A percentile compares a stretch with the other conserved stretches of the same genome.
Conservation (phyloP, 1,140 invertebrate species). For the Drosophila pachea region DNA sequence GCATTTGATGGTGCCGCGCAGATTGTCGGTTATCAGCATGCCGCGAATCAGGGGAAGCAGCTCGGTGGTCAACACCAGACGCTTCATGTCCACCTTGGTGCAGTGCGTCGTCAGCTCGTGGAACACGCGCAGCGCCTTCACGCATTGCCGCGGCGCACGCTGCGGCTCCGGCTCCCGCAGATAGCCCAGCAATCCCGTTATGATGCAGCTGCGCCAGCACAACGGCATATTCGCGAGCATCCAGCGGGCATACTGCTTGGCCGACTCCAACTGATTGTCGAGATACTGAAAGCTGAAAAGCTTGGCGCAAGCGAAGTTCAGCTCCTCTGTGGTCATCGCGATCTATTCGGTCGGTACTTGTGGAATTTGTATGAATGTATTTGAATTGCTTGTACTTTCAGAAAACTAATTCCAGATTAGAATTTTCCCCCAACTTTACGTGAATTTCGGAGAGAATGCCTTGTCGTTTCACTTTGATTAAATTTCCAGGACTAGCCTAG, state of each 20-base stretch:
- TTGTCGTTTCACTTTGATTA: not conserved
- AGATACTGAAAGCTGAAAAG: constrained; percentile 12
- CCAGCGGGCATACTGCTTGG: constrained; percentile 27
- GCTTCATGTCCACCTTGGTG: constrained; percentile 37
- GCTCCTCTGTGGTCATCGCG: not conserved
- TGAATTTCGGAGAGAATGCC: no score
- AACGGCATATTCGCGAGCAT: constrained; percentile 26
- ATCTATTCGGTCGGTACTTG: not conserved
- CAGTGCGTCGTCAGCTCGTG: constrained; percentile 44
- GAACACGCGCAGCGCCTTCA: constrained; percentile 37
- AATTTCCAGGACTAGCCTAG: not conserved
- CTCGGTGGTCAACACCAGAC: constrained; percentile 31
- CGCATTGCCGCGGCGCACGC: constrained; percentile 18
- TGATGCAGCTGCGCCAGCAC: constrained; percentile 17
- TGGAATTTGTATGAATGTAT: not conserved
- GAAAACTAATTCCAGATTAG: no score
- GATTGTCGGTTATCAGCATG: not conserved
- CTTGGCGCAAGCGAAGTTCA: constrained; percentile 6
- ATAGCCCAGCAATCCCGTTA: constrained; percentile 4
- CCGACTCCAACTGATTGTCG: constrained; percentile 32
- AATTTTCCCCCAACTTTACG: no score
- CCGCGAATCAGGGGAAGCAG: constrained; percentile 10
- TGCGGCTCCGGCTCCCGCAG: constrained; percentile 4
- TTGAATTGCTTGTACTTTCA: not conserved
- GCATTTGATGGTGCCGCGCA: constrained; percentile 19